Conservation (phyloP, 2,113 vertebrate species). For the Microtus pennsylvanicus region DNA sequence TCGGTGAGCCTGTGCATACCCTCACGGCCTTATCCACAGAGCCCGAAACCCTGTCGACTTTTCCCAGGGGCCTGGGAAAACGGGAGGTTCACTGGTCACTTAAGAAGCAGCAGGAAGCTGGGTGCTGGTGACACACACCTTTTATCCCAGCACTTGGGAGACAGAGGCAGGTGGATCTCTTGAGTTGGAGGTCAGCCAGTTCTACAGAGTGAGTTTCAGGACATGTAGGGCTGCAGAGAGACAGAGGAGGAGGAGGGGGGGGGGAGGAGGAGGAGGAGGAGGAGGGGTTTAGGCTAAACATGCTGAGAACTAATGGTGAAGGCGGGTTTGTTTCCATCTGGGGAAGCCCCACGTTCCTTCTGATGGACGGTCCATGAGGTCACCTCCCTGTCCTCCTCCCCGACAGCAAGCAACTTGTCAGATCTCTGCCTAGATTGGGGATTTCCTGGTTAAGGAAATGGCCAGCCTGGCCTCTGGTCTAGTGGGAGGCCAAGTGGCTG, state of each 20-base stretch:
- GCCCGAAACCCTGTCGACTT: not conserved
- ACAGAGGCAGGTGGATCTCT: not conserved
- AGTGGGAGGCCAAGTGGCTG: not conserved
- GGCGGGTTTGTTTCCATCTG: not conserved
- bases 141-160: not conserved
- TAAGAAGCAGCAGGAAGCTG: not conserved
- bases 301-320: not conserved
- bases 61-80: not conserved
- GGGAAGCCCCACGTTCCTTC: not conserved
- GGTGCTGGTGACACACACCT: fast-evolving
- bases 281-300: not conserved
- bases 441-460: constrained; percentile 51
- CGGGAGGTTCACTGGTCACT: not conserved
- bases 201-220: too few relatives aligned
- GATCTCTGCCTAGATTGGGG: not conserved
- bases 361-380: not conserved
- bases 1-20: not conserved
- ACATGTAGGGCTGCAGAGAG: too few relatives aligned
- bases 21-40: not conserved
- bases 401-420: fast-evolving
- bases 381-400: too few relatives aligned
- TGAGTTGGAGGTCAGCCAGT: too few relatives aligned
- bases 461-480: not conserved
- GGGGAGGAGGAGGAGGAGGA: too few relatives aligned
- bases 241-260: too few relatives aligned